These are phyloP conservation scores for Trididemnum miniatum DNA, from an alignment of 23 tunicate species.

Conservation along the genomic window DNA sequence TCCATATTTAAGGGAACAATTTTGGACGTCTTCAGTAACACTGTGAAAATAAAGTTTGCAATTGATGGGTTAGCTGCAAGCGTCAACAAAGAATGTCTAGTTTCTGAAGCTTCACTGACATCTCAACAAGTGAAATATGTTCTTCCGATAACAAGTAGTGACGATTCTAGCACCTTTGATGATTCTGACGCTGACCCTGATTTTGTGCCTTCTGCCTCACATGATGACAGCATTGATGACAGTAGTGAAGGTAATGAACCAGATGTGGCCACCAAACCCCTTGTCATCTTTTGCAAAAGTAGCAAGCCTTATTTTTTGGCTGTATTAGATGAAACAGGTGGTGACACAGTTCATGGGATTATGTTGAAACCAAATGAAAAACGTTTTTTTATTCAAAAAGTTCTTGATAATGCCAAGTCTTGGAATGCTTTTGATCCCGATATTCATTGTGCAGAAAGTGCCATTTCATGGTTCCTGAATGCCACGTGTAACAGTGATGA, in stretches of 20 bases:
- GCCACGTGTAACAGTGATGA: background rate
- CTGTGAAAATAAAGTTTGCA: background rate
- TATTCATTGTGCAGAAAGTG: background rate
- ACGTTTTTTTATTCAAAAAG: background rate
- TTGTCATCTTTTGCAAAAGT: background rate
- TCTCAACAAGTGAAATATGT: background rate
- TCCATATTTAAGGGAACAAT: background rate
- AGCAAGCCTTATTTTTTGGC: too few relatives aligned
- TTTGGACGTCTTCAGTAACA: background rate
- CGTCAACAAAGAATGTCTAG: background rate
- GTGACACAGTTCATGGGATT: background rate
- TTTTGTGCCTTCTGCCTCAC: background rate
- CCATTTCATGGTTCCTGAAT: background rate
- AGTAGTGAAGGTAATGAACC: background rate
- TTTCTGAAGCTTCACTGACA: background rate
- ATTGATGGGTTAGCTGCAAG: background rate
- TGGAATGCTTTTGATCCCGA: background rate
- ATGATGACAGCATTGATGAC: too few relatives aligned
- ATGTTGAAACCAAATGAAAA: too few relatives aligned
- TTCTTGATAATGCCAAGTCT: background rate
- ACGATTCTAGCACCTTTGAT: background rate
- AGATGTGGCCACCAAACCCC: background rate
- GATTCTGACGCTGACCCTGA: background rate
- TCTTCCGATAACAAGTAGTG: background rate
- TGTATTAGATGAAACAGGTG: too few relatives aligned